Conservation (phyloP, 2,113 vertebrate species). For the Sorex araneus region DNA sequence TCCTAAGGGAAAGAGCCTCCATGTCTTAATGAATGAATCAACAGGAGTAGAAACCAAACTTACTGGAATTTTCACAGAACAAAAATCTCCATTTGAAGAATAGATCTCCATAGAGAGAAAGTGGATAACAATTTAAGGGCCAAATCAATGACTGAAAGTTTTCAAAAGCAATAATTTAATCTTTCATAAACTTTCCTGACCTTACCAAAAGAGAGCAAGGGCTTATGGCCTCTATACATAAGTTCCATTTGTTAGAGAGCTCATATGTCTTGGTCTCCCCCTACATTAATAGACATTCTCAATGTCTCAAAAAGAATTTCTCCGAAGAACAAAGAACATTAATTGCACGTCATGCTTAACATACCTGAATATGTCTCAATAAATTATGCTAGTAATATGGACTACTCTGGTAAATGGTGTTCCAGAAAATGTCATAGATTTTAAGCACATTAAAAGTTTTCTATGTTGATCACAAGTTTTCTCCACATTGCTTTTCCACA, state of each 20-base stretch:
- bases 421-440: constrained; percentile 1
- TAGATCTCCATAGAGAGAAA: constrained; percentile 46
- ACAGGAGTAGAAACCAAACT: constrained; percentile 62
- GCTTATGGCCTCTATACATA: background rate
- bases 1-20: constrained; percentile 46
- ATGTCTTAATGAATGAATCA: constrained; percentile 72
- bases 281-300: constrained; percentile 41
- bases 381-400: background rate
- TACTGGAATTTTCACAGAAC: constrained; percentile 72
- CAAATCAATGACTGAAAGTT: constrained; percentile 58
- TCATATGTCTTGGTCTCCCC: background rate
- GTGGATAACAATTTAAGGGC: constrained; percentile 13
- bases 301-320: constrained; percentile 54
- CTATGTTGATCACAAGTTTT: background rate
- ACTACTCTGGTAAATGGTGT: background rate
- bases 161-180: constrained; percentile 46
- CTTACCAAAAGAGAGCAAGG: background rate
- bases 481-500: background rate
- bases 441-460: background rate
- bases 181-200: constrained; percentile 13
- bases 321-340: constrained; percentile 28
- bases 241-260: background rate
- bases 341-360: background rate
- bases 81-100: constrained; percentile 63
- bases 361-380: background rate